These are phyloP conservation scores for Acrobasis suavella DNA, from an alignment of 2,888 invertebrate genomes.

Conservation along the genomic window DNA sequence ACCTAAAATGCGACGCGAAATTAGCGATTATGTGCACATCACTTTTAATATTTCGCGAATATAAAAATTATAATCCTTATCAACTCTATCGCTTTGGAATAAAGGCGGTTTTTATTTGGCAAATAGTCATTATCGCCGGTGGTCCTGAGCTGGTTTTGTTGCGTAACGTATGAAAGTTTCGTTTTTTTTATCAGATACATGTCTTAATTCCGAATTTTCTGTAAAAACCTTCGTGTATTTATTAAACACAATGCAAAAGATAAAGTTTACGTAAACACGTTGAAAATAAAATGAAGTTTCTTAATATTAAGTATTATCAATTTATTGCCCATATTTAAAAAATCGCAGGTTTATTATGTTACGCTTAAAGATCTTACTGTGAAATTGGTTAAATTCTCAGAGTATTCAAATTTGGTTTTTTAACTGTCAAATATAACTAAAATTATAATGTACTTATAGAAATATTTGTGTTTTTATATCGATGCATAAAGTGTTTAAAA, in stretches of 20 bases:
- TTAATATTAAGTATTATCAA: conserved; percentile 1
- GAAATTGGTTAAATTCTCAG: too few relatives aligned
- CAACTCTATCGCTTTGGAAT: conserved; percentile 22
- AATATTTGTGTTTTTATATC: too few relatives aligned
- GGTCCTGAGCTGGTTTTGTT: conserved; percentile 43
- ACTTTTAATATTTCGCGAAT: conserved; percentile 54
- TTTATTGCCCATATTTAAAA: not conserved
- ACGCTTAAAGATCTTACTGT: not conserved
- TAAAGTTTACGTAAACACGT: conserved; percentile 16
- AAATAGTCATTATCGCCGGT: conserved; percentile 42
- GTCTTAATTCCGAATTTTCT: conserved; percentile 37
- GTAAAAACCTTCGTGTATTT: conserved; percentile 25
- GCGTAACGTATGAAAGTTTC: conserved; percentile 47
- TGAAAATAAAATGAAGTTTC: not conserved
- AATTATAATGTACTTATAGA: too few relatives aligned
- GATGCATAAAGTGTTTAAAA: too few relatives aligned
- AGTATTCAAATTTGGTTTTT: too few relatives aligned
- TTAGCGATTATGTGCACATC: conserved; percentile 62
- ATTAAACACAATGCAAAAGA: conserved; percentile 16
- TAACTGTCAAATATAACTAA: too few relatives aligned
- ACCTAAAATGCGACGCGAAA: conserved; percentile 46
- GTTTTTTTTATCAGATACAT: conserved; percentile 46
- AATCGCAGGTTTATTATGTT: not conserved
- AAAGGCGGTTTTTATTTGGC: conserved; percentile 26
- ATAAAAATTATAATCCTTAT: conserved; percentile 33